Conservation (phyloP, 2,888 invertebrate genomes). For the Heliconius erato region DNA sequence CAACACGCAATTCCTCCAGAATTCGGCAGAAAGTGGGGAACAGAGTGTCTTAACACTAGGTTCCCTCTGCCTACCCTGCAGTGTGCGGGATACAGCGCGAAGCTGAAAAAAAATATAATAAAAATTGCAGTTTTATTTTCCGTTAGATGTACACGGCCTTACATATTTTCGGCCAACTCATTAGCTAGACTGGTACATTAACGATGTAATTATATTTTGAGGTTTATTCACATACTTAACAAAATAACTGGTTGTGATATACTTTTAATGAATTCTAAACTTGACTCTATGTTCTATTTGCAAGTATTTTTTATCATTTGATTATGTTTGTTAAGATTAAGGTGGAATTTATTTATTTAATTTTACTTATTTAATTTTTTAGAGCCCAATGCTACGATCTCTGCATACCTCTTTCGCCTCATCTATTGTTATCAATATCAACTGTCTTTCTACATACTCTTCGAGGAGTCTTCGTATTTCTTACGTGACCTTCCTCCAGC, state of each 20-base stretch:
- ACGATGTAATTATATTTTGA: constrained; percentile 47
- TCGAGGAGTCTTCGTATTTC: too few species aligned
- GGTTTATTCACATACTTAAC: constrained; percentile 50
- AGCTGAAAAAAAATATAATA: too few species aligned
- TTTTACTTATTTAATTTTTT: background rate
- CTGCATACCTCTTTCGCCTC: too few species aligned
- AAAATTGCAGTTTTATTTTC: too few species aligned
- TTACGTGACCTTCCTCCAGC: too few species aligned
- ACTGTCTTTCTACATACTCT: too few species aligned
- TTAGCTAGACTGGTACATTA: constrained; percentile 47
- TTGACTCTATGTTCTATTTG: constrained; percentile 42
- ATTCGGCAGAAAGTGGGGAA: too few species aligned
- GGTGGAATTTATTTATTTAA: background rate
- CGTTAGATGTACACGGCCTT: constrained; percentile 13
- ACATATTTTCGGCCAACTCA: constrained; percentile 45
- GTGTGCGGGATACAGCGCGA: too few species aligned
- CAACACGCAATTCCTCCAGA: too few species aligned
- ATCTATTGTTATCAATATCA: too few species aligned
- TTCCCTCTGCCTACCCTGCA: too few species aligned
- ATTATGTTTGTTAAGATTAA: constrained; percentile 18
- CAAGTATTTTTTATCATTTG: constrained; percentile 15
- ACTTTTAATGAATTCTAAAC: constrained; percentile 47
- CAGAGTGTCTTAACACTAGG: too few species aligned
- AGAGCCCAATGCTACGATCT: background rate
- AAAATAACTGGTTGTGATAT: constrained; percentile 52